Evolutionary conservation across 2,113 vertebrate species (phyloP), one percentile per base, ranked within the genome.

Genomic region (Rhinogobius similis): DNA sequence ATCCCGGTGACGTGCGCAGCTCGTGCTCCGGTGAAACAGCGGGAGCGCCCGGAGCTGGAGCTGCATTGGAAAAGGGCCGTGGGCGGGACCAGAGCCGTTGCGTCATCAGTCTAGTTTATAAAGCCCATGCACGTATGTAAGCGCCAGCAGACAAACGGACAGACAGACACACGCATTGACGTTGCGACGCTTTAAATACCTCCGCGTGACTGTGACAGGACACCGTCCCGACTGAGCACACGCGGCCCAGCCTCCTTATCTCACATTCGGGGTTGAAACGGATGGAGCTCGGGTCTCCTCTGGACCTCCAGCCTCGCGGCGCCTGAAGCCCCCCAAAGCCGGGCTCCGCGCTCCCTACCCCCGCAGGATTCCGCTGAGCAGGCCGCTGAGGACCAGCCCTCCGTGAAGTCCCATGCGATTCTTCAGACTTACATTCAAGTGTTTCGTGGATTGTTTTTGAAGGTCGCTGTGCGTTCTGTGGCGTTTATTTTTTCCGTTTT

Each of bases 371-470:
- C 3, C 67, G 65, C 76, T 10, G 46, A 13, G 68, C 78, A 66
- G 79, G 75, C 81, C 84, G 21, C 63, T 70, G 75, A 61, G 58
- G 58, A 61, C 58, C 58, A 70, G 64, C 71, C 78, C 83, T 77
- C 79, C 77, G 80, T 77, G 82, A 77, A 83, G 61, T 82, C 88
- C 73, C 89, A 94, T 95, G 94, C 92, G 93, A 93, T 95, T 94
- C 93, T 95, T 95, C 92, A 94, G 93, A 93, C 94, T 94, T 81
- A 93, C 93, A 90, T 94, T 95, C 87, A 95, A 94, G 93, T 94
- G 94, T 88, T 95, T 95, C 89, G 94, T 95, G 83, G 94, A 95
- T 90, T 94, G 94, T 89, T 95, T 95, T 87, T 95, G 94, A 94
- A 87, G 90, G 75, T 87, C 86, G 81, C 76, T 0, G 53, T 46